These are phyloP conservation scores for Ceuthmochares aereus DNA, from an alignment of 2,113 vertebrate species.

Conservation along the genomic window DNA sequence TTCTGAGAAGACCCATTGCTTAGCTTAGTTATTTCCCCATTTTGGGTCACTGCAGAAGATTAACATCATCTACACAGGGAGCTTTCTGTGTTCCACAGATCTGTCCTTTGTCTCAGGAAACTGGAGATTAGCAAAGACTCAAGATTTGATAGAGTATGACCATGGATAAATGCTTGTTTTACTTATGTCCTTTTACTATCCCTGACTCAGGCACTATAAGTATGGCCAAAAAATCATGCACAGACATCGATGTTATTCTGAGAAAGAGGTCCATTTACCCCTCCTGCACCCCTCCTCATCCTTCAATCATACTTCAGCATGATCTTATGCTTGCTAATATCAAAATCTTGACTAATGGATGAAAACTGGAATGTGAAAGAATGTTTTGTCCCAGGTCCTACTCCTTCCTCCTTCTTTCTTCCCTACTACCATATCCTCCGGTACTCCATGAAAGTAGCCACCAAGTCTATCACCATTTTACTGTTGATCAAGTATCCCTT, in stretches of 20 bases:
- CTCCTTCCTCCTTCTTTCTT: background rate
- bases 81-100: background rate
- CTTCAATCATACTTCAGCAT: background rate
- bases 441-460: background rate
- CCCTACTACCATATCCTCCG: background rate
- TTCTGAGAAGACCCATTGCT: background rate
- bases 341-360: background rate
- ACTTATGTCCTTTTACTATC: background rate
- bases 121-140: background rate
- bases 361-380: background rate
- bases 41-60: constrained; percentile 22
- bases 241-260: background rate
- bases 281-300: background rate
- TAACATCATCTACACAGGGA: background rate
- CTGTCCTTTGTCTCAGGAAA: background rate
- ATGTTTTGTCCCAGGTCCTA: background rate
- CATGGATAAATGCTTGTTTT: background rate
- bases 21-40: constrained; percentile 20
- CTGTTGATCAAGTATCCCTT: background rate
- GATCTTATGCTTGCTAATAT: background rate
- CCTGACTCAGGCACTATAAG: background rate
- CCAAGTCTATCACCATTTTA: background rate
- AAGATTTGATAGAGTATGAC: background rate
- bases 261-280: background rate
- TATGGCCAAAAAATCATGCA: background rate